Percentiles rank a stretch among this genome's conserved stretches.
Evolutionary conservation across 2,888 invertebrate species (phyloP).

Genomic region (Acrocera orbiculus): DNA sequence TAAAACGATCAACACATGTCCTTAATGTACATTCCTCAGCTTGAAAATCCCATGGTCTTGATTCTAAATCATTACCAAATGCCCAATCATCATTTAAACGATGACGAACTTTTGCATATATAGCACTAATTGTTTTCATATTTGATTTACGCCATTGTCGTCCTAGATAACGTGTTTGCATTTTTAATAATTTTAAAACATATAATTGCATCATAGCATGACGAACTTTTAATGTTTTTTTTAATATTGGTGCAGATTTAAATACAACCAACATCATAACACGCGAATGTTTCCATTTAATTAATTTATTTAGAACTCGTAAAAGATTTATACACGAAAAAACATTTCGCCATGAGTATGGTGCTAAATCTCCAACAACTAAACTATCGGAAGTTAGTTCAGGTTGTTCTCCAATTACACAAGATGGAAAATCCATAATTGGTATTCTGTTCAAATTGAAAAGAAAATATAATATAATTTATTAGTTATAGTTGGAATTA

Average conservation of each 20-base stretch:
- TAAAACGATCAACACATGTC: constrained; percentile 89
- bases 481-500: not conserved
- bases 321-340: constrained; percentile 95
- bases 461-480: constrained; percentile 1
- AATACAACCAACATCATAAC: constrained; percentile 99
- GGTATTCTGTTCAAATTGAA: constrained; percentile 70
- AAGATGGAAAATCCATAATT: constrained; percentile 85
- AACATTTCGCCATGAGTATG: constrained; percentile 94
- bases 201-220: constrained; percentile 97
- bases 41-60: constrained; percentile 95
- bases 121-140: constrained; percentile 99
- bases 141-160: constrained; percentile 98
- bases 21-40: constrained; percentile 91
- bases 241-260: constrained; percentile 96
- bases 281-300: constrained; percentile 99
- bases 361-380: constrained; percentile 65
- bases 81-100: constrained; percentile 99
- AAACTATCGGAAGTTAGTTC: constrained; percentile 84
- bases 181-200: constrained; percentile 91
- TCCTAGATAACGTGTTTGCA: constrained; percentile 98
- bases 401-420: constrained; percentile 87
- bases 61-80: constrained; percentile 95
- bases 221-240: constrained; percentile 84
- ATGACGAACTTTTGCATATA: constrained; percentile 92
- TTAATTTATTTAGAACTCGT: constrained; percentile 91